A percentile compares a stretch with the other conserved stretches of the same genome.
These are phyloP conservation scores for Thalassoma bifasciatum DNA, from an alignment of 2,113 vertebrate species.

Conservation along the genomic window DNA sequence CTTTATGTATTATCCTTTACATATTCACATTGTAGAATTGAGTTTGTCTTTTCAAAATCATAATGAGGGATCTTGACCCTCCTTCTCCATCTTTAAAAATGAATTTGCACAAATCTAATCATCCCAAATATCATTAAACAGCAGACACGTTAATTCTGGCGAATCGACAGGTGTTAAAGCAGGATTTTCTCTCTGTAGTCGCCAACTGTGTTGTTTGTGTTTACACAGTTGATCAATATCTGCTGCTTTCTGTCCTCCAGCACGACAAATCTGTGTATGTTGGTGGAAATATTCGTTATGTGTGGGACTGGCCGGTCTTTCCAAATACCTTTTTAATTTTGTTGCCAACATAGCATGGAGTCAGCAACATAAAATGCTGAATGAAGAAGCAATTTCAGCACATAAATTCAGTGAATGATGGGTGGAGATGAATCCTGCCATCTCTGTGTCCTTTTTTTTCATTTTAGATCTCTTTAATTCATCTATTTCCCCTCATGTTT, in stretches of 20 bases:
- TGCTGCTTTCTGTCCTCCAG: neutral
- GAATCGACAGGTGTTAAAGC: neutral
- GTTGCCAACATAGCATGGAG: neutral
- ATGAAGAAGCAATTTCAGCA: neutral
- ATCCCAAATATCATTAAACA: no score
- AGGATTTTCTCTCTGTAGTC: no score
- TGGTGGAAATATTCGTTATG: neutral
- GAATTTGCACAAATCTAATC: no score
- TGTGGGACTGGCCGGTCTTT: neutral
- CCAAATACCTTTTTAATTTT: neutral
- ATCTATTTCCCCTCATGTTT: conserved; percentile 1
- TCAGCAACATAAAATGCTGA: neutral
- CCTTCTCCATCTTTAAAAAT: no score
- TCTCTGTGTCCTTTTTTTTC: neutral
- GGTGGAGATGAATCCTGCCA: no score
- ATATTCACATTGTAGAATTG: no score
- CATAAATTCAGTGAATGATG: neutral
- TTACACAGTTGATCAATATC: neutral
- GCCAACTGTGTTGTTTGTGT: no score
- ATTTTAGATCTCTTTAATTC: neutral
- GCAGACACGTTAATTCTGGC: no score
- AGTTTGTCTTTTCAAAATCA: no score
- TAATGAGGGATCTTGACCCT: no score
- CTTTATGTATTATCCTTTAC: no score
- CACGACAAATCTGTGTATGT: neutral